phyloP scores from a whole-genome alignment of 2,797 vertebrate species.

The Spheniscus humboldti region DNA sequence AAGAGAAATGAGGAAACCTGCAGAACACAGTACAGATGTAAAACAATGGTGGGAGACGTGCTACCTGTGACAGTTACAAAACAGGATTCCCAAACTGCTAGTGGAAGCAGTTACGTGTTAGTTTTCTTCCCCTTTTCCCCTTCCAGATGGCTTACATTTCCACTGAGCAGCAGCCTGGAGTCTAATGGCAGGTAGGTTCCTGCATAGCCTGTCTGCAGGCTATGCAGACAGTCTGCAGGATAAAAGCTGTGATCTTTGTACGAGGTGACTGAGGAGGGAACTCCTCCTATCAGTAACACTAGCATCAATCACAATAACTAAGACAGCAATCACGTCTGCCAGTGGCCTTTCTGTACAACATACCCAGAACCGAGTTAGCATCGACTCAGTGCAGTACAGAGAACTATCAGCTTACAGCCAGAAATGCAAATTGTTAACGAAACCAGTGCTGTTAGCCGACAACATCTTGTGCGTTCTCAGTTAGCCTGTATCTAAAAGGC shows the following conservation, averaged over 20 bases:
- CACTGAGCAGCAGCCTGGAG: background rate
- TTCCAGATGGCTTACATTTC: background rate
- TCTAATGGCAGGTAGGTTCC: background rate
- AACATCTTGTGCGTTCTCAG: background rate
- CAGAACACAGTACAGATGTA: background rate
- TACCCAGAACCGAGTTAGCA: background rate
- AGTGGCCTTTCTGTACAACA: background rate
- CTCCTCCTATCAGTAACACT: background rate
- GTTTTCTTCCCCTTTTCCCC: background rate
- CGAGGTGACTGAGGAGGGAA: background rate
- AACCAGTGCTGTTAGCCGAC: background rate
- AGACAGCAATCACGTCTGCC: background rate
- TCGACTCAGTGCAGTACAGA: background rate
- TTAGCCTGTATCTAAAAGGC: background rate
- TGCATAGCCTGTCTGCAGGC: background rate
- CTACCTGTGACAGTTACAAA: background rate
- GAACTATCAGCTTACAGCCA: background rate
- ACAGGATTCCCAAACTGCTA: background rate
- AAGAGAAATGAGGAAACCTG: background rate
- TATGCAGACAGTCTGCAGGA: background rate
- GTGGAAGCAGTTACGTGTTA: background rate
- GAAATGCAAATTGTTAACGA: background rate
- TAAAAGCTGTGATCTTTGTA: background rate
- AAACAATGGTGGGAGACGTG: fast-evolving
- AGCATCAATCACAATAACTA: background rate